Conservation (phyloP, 64 coral and sea anemone species). For the Anthopleura sola region DNA sequence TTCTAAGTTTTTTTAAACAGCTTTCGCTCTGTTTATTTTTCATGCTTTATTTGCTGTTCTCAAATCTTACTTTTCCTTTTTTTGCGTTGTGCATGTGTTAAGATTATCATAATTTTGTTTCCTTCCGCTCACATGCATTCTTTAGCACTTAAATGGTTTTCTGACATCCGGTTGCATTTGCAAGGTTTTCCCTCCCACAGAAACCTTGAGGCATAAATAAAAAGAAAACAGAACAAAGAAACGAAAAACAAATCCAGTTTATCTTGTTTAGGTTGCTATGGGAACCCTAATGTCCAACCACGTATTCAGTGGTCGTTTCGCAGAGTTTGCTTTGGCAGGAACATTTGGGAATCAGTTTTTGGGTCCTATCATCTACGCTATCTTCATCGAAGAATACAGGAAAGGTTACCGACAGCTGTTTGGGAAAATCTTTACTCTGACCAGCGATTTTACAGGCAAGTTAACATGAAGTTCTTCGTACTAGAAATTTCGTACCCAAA, state of each 20-base stretch:
- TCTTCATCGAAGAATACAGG: constrained; percentile 56
- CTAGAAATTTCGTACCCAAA: too few species aligned
- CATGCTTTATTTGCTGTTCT: too few species aligned
- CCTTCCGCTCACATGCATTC: too few species aligned
- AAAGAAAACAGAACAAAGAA: background rate
- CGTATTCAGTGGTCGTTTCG: constrained; percentile 37
- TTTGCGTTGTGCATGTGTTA: too few species aligned
- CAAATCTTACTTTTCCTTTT: too few species aligned
- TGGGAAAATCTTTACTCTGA: constrained; percentile 2
- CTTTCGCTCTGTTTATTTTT: too few species aligned
- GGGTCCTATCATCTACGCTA: constrained; percentile 48
- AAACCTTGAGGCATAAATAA: background rate
- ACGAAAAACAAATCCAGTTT: background rate
- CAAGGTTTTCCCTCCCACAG: background rate
- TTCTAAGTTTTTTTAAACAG: too few species aligned
- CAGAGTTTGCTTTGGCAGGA: constrained; percentile 53
- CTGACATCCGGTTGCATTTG: too few species aligned
- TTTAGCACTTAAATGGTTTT: too few species aligned
- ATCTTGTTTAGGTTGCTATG: constrained; percentile 54
- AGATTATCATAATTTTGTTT: too few species aligned
- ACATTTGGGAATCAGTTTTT: constrained; percentile 64
- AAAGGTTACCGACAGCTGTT: constrained; percentile 49
- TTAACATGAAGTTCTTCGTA: background rate
- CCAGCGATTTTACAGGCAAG: constrained; percentile 28
- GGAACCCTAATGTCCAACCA: constrained; percentile 63